phyloP scores from a whole-genome alignment of 2,888 invertebrate species.

The Gisinianus flammeolus region DNA sequence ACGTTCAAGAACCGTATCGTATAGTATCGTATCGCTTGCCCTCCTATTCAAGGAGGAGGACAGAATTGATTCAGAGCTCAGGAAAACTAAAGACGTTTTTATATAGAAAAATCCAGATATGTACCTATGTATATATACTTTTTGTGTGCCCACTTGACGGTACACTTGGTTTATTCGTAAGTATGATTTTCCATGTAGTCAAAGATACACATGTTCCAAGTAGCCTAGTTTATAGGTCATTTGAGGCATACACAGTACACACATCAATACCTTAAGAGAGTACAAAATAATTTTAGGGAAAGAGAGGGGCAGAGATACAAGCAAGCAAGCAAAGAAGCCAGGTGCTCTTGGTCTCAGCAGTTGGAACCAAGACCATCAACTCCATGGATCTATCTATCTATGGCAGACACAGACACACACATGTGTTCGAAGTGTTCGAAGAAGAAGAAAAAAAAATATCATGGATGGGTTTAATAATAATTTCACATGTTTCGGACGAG shows the following conservation, averaged over 20 bases:
- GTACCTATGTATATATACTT: not conserved
- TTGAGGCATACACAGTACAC: not conserved
- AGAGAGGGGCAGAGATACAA: slow-evolving; percentile 12
- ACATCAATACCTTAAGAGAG: slow-evolving; percentile 18
- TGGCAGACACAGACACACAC: slow-evolving; percentile 7
- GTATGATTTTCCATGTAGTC: not conserved
- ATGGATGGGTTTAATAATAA: slow-evolving; percentile 38
- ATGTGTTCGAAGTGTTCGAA: slow-evolving; percentile 10
- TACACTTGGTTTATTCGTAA: not conserved
- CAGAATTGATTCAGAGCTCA: slow-evolving; percentile 8
- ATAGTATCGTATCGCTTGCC: not conserved
- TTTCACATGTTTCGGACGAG: slow-evolving; percentile 30
- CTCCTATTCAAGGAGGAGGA: not conserved
- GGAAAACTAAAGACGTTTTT: not conserved
- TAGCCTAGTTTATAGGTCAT: not conserved
- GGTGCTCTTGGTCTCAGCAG: slow-evolving; percentile 31
- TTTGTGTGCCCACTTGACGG: not conserved
- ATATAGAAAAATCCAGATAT: not conserved
- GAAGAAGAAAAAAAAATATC: slow-evolving; percentile 18
- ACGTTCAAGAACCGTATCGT: not conserved
- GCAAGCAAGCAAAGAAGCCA: slow-evolving; percentile 24
- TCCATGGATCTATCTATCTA: not conserved
- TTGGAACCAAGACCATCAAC: slow-evolving; percentile 23
- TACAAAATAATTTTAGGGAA: slow-evolving; percentile 26
- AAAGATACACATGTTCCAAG: not conserved